phyloP scores from a whole-genome alignment of 1,140 invertebrate species.

The Hesperophylax magnus region DNA sequence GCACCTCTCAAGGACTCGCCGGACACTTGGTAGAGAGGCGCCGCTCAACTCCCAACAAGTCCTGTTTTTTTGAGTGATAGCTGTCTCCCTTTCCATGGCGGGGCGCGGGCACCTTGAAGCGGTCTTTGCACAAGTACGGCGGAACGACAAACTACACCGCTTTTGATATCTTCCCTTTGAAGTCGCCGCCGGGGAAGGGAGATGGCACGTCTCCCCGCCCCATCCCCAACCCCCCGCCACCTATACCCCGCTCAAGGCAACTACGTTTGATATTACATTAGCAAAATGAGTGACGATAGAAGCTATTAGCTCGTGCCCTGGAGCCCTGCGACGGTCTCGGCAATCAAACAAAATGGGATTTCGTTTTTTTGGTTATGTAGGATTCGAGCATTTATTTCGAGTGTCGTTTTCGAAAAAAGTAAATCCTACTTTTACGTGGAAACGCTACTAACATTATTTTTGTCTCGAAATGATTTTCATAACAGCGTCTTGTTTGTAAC shows the following conservation, averaged over 20 bases:
- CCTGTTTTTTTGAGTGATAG: neutral
- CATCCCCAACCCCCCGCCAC: neutral
- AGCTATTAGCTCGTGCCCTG: constrained; percentile 44
- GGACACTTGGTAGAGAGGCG: neutral
- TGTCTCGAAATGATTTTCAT: neutral
- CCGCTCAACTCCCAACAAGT: neutral
- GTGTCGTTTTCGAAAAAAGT: neutral
- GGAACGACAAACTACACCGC: constrained; percentile 50
- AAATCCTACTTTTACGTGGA: neutral
- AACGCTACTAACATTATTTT: neutral
- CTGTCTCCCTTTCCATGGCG: constrained; percentile 5
- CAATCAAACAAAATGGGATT: constrained; percentile 38
- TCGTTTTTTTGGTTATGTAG: neutral
- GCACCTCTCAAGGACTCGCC: neutral
- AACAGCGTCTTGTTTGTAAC: neutral
- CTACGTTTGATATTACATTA: constrained; percentile 58
- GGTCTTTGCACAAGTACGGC: constrained; percentile 33
- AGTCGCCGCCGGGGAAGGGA: constrained; percentile 27
- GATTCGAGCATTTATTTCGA: constrained; percentile 24
- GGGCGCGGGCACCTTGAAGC: constrained; percentile 4
- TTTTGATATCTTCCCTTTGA: constrained; percentile 54
- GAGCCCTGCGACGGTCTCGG: constrained; percentile 32
- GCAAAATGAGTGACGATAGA: constrained; percentile 57
- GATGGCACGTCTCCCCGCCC: neutral
- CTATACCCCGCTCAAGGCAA: constrained; percentile 11